A percentile compares a stretch with the other conserved stretches of the same genome.
Evolutionary conservation across 1,140 invertebrate genomes (phyloP).

Genomic region (Pachyrhynchus sulphureomaculatus): DNA sequence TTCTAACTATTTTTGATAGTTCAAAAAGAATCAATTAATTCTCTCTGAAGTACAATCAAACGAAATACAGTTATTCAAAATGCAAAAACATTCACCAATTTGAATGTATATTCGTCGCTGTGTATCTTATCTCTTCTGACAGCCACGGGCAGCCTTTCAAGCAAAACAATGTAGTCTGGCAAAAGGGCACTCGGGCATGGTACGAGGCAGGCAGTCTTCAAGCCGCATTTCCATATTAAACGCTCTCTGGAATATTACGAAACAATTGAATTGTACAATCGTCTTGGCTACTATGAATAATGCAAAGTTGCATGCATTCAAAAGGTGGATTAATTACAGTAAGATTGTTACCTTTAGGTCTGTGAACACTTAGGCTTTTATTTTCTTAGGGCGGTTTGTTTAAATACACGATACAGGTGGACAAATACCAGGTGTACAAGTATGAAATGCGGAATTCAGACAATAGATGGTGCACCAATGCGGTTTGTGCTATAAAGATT

Average conservation of each 20-base stretch:
- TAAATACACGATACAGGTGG: too few relatives aligned
- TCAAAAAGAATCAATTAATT: too few relatives aligned
- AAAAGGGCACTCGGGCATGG: conserved; percentile 17
- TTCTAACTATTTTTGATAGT: too few relatives aligned
- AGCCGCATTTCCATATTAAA: conserved; percentile 24
- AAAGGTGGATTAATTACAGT: conserved; percentile 19
- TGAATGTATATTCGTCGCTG: not conserved
- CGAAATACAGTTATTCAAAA: too few relatives aligned
- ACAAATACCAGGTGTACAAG: too few relatives aligned
- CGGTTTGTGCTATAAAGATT: too few relatives aligned
- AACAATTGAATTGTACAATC: conserved; percentile 29
- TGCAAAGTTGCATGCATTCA: conserved; percentile 24
- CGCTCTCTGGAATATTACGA: conserved; percentile 22
- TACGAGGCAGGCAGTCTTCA: not conserved
- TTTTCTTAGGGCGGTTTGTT: too few relatives aligned
- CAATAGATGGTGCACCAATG: too few relatives aligned
- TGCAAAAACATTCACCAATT: too few relatives aligned
- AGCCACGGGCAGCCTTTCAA: not conserved
- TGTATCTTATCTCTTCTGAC: conserved; percentile 16
- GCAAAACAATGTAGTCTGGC: conserved; percentile 24
- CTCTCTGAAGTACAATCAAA: too few relatives aligned
- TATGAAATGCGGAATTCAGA: too few relatives aligned
- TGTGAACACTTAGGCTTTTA: not conserved
- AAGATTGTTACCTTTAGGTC: conserved; percentile 1
- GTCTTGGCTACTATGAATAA: conserved; percentile 29